phyloP scores from a whole-genome alignment of 35 echinoderm and acorn worm species.

The Hemicentrotus pulcherrimus region DNA sequence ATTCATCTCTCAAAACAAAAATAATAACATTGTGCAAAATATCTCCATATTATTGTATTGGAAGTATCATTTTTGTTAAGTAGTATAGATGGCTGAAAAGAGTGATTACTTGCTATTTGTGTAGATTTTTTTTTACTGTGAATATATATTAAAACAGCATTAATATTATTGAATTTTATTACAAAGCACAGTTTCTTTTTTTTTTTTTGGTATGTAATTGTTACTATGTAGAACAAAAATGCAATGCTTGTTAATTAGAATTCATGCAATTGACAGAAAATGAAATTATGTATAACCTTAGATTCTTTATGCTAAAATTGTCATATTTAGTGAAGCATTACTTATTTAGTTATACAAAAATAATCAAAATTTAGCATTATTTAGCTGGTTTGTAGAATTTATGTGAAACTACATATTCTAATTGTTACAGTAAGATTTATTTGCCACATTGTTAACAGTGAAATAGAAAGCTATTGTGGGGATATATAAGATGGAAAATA shows the following conservation, averaged over 20 bases:
- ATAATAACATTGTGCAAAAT: neutral
- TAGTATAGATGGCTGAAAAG: conserved; percentile 40
- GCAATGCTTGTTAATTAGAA: conserved; percentile 41
- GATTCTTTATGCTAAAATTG: neutral
- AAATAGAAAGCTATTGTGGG: conserved; percentile 21
- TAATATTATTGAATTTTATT: conserved; percentile 44
- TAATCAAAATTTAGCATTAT: neutral
- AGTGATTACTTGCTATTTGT: conserved; percentile 32
- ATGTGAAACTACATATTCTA: conserved; percentile 24
- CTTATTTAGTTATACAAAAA: conserved; percentile 24
- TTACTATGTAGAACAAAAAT: conserved; percentile 41
- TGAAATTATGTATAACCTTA: neutral
- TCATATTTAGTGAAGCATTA: conserved; percentile 27
- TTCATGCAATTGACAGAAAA: neutral
- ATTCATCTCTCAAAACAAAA: neutral
- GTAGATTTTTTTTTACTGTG: conserved; percentile 54
- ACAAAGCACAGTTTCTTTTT: conserved; percentile 37
- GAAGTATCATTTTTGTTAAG: conserved; percentile 21
- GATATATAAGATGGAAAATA: neutral
- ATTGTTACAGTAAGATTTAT: conserved; percentile 27
- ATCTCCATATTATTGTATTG: neutral
- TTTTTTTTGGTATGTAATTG: conserved; percentile 7
- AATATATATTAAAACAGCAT: conserved; percentile 52
- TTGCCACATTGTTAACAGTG: conserved; percentile 29
- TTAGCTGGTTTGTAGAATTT: conserved; percentile 5